Conservation (phyloP, 2,113 vertebrate species). For the Phoenicopterus ruber region DNA sequence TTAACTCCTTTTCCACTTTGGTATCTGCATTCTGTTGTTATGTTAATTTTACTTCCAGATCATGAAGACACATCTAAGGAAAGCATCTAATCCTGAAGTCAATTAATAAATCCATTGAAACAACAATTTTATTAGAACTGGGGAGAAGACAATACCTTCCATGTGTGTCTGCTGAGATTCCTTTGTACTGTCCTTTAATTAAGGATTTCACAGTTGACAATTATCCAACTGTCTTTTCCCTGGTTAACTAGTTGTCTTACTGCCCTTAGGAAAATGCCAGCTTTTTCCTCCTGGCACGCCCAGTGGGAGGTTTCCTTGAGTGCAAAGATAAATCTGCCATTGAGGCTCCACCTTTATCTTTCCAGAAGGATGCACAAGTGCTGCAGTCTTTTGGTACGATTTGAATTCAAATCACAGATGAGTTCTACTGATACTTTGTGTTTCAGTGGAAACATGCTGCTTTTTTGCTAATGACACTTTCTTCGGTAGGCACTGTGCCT, state of each 20-base stretch:
- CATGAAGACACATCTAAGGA: conserved; percentile 5
- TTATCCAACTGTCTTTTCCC: conserved; percentile 40
- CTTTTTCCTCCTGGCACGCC: not conserved
- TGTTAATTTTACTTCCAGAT: conserved; percentile 10
- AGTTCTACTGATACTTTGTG: not conserved
- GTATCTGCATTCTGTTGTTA: not conserved
- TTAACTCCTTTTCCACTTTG: not conserved
- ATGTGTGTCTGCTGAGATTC: conserved; percentile 5
- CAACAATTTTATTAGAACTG: conserved; percentile 63
- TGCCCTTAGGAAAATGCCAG: conserved; percentile 22
- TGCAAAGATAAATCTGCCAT: not conserved
- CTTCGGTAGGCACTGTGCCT: not conserved
- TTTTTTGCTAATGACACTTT: conserved; percentile 22
- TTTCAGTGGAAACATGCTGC: not conserved
- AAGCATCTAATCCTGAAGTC: conserved; percentile 53
- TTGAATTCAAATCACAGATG: conserved; percentile 43
- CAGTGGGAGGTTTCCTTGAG: not conserved
- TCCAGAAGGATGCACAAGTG: not conserved
- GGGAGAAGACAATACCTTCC: not conserved
- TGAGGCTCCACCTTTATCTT: not conserved
- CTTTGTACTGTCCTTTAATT: conserved; percentile 63
- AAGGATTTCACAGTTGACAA: conserved; percentile 52
- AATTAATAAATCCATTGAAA: conserved; percentile 65
- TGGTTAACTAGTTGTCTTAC: conserved; percentile 49
- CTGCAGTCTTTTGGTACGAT: not conserved